These are phyloP conservation scores for Lampris megalopsis DNA, from an alignment of 2,113 vertebrate genomes.

Conservation along the genomic window DNA sequence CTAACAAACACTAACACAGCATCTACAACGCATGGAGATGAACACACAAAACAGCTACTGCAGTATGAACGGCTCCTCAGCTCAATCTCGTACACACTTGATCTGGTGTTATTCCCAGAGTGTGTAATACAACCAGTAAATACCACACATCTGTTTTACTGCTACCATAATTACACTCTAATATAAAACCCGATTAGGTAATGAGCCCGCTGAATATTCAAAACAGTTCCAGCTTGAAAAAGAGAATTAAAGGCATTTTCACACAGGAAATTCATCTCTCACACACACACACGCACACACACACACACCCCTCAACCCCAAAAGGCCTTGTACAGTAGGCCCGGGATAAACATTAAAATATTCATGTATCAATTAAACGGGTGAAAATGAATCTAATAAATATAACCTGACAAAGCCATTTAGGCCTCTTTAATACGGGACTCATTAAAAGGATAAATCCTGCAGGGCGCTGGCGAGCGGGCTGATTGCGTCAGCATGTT, in stretches of 20 bases:
- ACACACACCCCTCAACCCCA: slow-evolving; percentile 25
- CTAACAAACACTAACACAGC: neutral
- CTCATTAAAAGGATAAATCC: slow-evolving; percentile 74
- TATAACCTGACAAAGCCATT: slow-evolving; percentile 74
- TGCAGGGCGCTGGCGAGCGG: slow-evolving; percentile 49
- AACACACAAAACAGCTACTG: too few species aligned
- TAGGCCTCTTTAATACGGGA: slow-evolving; percentile 56
- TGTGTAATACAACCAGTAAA: slow-evolving; percentile 41
- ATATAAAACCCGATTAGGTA: slow-evolving; percentile 67
- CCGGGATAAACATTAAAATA: slow-evolving; percentile 77
- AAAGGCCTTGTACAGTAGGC: slow-evolving; percentile 54
- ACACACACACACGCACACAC: neutral
- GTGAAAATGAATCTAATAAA: slow-evolving; percentile 79
- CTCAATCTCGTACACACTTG: neutral
- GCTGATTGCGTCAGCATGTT: slow-evolving; percentile 33
- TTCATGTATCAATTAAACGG: slow-evolving; percentile 79
- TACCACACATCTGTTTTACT: slow-evolving; percentile 50
- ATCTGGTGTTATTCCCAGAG: slow-evolving; percentile 30
- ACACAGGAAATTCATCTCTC: slow-evolving; percentile 45
- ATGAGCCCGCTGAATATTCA: slow-evolving; percentile 68
- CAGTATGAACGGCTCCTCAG: too few species aligned
- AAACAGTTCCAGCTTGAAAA: slow-evolving; percentile 49
- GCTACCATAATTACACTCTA: slow-evolving; percentile 51
- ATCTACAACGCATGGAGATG: neutral
- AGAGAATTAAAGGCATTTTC: slow-evolving; percentile 27